Conservation (phyloP, 2,888 invertebrate species). For the Nematopogon swammerdamellus region DNA sequence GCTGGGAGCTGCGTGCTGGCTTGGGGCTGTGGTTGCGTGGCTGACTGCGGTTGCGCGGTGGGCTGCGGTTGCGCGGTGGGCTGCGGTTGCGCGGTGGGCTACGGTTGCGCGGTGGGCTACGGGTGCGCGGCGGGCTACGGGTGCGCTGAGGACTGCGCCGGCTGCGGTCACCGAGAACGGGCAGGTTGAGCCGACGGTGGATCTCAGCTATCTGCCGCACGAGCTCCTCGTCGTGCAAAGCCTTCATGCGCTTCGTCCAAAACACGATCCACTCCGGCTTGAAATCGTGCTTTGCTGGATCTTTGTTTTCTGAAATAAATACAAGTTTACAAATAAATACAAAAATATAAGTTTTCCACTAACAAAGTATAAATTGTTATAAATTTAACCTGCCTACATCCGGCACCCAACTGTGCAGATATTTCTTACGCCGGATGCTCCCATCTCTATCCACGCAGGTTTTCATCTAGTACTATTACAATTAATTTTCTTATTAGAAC, state of each 20-base stretch:
- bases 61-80: conserved; percentile 1
- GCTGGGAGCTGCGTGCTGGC: conserved; percentile 1
- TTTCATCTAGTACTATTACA: no score
- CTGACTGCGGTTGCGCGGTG: conserved; percentile 5
- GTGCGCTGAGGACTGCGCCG: conserved; percentile 22
- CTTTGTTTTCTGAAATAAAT: conserved; percentile 60
- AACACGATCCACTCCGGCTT: conserved; percentile 86
- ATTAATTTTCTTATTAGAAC: no score
- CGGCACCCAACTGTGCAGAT: no score
- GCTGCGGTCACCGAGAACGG: conserved; percentile 20
- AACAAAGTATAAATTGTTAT: no score
- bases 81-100: neutral
- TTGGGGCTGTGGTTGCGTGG: conserved; percentile 5
- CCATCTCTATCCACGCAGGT: no score
- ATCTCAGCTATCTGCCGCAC: conserved; percentile 65
- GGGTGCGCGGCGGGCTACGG: conserved; percentile 3
- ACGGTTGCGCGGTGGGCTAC: neutral
- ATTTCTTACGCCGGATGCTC: no score
- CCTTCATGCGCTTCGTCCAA: conserved; percentile 81
- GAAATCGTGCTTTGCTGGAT: conserved; percentile 78
- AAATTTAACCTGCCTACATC: no score
- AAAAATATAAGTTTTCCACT: no score
- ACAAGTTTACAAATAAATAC: no score
- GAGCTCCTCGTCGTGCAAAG: conserved; percentile 69
- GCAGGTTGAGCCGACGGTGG: conserved; percentile 56